phyloP scores from a whole-genome alignment of 1,140 invertebrate genomes.

The Heliconius congener region DNA sequence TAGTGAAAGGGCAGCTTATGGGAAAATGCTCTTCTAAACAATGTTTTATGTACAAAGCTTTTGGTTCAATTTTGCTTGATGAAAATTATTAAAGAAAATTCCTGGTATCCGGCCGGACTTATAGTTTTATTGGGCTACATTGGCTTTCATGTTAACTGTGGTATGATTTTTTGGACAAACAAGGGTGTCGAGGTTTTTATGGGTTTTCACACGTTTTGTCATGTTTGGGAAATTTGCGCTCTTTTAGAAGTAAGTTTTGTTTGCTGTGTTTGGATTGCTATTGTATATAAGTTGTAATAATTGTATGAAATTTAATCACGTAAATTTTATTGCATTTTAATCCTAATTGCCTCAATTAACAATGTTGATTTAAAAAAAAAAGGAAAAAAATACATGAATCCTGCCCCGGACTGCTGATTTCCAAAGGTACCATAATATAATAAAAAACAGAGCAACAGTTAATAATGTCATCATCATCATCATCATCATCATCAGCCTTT shows the following conservation, averaged over 20 bases:
- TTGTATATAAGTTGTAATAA: too few species aligned
- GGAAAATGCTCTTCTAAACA: background rate
- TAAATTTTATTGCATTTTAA: too few species aligned
- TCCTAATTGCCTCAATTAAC: too few species aligned
- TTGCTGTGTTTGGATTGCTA: background rate
- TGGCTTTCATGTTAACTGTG: constrained; percentile 61
- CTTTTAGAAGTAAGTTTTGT: background rate
- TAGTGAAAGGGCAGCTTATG: constrained; percentile 47
- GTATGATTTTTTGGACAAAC: constrained; percentile 59
- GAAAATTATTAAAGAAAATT: constrained; percentile 52
- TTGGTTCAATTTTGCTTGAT: background rate
- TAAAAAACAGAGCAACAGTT: too few species aligned
- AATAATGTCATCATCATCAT: too few species aligned
- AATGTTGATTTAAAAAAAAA: too few species aligned
- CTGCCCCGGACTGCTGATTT: too few species aligned
- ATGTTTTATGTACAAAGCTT: background rate
- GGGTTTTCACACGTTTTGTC: constrained; percentile 11
- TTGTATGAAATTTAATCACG: too few species aligned
- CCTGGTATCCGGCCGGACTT: constrained; percentile 71
- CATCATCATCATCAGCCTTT: too few species aligned
- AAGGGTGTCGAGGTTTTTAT: constrained; percentile 41
- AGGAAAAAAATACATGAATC: too few species aligned
- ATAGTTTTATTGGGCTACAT: constrained; percentile 71
- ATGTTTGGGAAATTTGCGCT: background rate
- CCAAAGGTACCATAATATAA: too few species aligned